Base-by-base conservation (phyloP, 2,797 vertebrate genomes). In the Enteromius thamalakanensis region DNA sequence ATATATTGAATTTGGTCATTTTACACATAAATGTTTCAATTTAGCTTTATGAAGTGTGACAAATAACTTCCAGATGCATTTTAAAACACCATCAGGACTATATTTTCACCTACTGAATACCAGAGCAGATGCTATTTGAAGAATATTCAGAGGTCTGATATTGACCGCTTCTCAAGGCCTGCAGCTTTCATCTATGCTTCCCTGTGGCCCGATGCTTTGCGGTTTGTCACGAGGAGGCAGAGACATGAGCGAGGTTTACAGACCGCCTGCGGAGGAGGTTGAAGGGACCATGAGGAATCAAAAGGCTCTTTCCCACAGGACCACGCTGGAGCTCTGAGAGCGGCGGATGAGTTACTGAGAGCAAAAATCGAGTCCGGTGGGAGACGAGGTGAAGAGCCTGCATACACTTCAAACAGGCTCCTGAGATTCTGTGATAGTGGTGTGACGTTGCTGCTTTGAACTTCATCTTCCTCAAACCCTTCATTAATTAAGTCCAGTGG, bases 121-220 rank as follows among this genome's bases (percentile, higher is more conserved):
- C 11, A 55, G 45, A 77, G 49, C 81, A 70, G 40, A 58, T 3
- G 34, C 32, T 65, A 58, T 81, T 75, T 81, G 74, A 83, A 79
- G 75, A 49, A 64, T 45, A 84, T 64, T 37, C 14, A 29, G 67
- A 70, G 42, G 53, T 84, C 45, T 62, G 51, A 32, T 37, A 34
- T 32, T 15, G 40, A 64, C 29, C 68, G 17, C 62, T 26, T 47
- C 68, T 79, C 42, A 7, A 76, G 65, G 49, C 45, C n/a, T 8
- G 29, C 8, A 21, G 65, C 67, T 72, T 72, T 74, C 21, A 74
- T 84, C 67, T 79, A 19, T 42, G 40, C 58, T 26, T 26, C 26
- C 58, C 58, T 26, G 58, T 11, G 11, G 58, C 37, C 81, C 19
- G 74, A 42, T 49, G 23, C 45, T 62, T 17, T 32, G 45, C 62